These are phyloP conservation scores for Ctena decussata DNA, from an alignment of 2,888 invertebrate species.

Conservation along the genomic window DNA sequence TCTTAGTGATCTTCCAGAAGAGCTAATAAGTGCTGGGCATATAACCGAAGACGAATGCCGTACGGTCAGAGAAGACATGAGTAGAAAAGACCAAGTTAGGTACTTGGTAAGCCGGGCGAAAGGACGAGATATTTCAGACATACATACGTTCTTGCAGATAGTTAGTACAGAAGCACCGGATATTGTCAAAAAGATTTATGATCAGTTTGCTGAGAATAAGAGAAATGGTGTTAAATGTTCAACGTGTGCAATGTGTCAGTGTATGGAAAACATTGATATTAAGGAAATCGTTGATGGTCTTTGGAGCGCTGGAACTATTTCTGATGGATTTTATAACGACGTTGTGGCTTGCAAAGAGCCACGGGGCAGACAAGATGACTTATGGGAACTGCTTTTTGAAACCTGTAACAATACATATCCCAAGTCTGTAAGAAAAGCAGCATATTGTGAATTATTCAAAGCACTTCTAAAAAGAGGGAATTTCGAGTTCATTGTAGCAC, in stretches of 20 bases:
- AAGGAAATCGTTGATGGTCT: constrained; percentile 5
- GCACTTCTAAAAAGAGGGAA: neutral
- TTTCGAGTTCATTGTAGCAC: neutral
- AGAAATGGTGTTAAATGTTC: neutral
- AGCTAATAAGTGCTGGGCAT: neutral
- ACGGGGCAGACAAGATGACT: neutral
- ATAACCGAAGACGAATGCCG: constrained; percentile 13
- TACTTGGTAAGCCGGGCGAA: neutral
- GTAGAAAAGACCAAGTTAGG: neutral
- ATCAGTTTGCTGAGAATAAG: neutral
- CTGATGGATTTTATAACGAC: constrained; percentile 11
- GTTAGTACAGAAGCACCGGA: neutral
- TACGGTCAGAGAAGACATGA: neutral
- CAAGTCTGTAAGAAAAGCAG: neutral
- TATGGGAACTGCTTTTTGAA: neutral
- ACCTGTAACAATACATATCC: neutral
- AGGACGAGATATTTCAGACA: neutral
- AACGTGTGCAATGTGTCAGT: constrained; percentile 1
- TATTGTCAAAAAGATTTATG: neutral
- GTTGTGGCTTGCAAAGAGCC: neutral
- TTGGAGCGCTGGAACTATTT: neutral
- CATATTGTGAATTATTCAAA: neutral
- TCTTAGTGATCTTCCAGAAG: neutral
- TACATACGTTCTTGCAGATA: neutral
- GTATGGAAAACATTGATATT: neutral